Percentiles rank a stretch among this genome's conserved stretches.
phyloP scores from a whole-genome alignment of 1,140 invertebrate species.

The Piezodorus guildinii region DNA sequence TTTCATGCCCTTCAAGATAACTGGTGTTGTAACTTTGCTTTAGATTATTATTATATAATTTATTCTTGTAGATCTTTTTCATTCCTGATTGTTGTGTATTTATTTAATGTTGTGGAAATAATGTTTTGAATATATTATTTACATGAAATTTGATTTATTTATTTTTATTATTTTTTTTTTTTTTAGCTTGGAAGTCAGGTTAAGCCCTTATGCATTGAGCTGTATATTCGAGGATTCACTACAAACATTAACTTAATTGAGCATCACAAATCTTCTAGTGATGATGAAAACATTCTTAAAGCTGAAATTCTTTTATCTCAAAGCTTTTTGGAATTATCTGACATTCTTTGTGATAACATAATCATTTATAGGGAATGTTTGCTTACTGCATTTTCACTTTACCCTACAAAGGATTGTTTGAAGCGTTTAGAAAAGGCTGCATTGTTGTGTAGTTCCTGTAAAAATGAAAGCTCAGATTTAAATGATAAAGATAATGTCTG shows the following conservation, averaged over 20 bases:
- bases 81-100: no score
- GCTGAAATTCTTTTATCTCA: conserved; percentile 41
- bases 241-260: conserved; percentile 65
- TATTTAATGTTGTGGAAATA: no score
- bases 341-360: conserved; percentile 39
- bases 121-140: not conserved
- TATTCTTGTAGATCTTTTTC: no score
- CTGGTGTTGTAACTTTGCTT: no score
- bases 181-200: conserved; percentile 48
- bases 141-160: not conserved
- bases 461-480: not conserved
- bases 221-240: conserved; percentile 59
- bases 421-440: conserved; percentile 36
- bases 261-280: conserved; percentile 45
- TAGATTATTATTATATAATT: no score
- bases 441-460: not conserved
- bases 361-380: conserved; percentile 48
- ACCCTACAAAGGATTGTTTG: conserved; percentile 42
- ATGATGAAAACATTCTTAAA: conserved; percentile 40
- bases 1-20: no score
- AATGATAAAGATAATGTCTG: not conserved
- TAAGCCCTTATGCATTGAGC: conserved; percentile 52
- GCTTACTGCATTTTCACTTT: conserved; percentile 50
- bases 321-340: conserved; percentile 45
- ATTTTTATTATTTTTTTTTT: conserved; percentile 21